phyloP scores from a whole-genome alignment of 2,888 invertebrate species.

The Rotaria socialis region DNA sequence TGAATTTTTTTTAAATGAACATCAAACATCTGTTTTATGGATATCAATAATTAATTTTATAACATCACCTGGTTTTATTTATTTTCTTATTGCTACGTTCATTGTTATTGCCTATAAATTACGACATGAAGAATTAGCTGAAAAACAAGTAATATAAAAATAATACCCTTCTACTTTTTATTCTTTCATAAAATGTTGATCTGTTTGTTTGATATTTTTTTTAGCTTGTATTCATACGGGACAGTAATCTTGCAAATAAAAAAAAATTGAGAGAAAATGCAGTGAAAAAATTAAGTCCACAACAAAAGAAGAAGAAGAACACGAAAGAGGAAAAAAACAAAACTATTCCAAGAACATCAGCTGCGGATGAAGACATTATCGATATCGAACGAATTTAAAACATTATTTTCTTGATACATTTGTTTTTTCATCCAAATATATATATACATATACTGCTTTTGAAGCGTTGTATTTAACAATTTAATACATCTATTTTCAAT shows the following conservation, averaged over 20 bases:
- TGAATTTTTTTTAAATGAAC: not conserved
- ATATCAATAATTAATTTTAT: conserved; percentile 18
- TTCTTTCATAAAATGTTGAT: not conserved
- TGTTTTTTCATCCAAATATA: not conserved
- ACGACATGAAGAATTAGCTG: conserved; percentile 11
- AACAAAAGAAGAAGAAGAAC: not conserved
- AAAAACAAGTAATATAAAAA: not conserved
- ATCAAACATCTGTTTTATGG: not conserved
- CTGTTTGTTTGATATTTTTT: not conserved
- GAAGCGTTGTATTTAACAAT: too few relatives aligned
- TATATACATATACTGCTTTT: not conserved
- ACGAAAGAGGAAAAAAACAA: too few relatives aligned
- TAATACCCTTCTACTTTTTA: not conserved
- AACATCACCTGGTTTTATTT: conserved; percentile 25
- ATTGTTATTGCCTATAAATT: conserved; percentile 21
- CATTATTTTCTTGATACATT: not conserved
- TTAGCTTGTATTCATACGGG: not conserved
- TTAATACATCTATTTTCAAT: too few relatives aligned
- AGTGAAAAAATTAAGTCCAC: not conserved
- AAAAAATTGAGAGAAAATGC: not conserved
- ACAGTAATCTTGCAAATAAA: conserved; percentile 9
- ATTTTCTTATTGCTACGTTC: not conserved
- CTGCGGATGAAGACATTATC: not conserved
- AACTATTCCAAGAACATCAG: not conserved
- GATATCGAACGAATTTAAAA: not conserved